Base-by-base conservation (phyloP, 2,888 invertebrate species). In the Chromoteleia sp. region DNA sequence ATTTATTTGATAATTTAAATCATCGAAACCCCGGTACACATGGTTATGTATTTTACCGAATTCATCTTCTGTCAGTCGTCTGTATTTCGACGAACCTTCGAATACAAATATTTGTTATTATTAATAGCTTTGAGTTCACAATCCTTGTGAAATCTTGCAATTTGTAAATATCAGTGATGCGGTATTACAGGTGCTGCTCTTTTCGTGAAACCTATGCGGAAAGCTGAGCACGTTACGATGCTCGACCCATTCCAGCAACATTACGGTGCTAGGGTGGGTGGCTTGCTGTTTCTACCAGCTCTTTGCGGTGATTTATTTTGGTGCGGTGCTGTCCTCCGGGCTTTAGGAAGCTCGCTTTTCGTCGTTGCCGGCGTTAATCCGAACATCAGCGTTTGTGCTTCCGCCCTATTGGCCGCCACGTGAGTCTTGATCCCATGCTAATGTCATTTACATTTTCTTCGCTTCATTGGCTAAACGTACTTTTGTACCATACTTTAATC, bases 161-260 rank as follows among this genome's bases (percentile, higher is more conserved):
- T 59, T 43, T 15, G 25, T n/a, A 56, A 71, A 29, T 25, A 33
- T 15, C 7, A 45, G 30, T 61, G 10, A 21, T 30, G n/a, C 10
- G 12, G 7, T 71, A 61, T 83, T 74, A 56, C 86, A 94, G 95
- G 95, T 78, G 95, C 95, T 1, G 87, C 94, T 65, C 93, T 95
- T 85, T 95, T 95, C 90, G 95, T 95, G 12, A 94, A 94, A 85
- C 94, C 94, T 85, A 95, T 95, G 95, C 91, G 95, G 68, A 93
- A 94, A 80, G 93, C 94, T 84, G 94, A 94, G 48, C 94, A 95
- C 89, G 94, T 95, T 59, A 95, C 95, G 3, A 95, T 95, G 95
- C 91, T 95, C 86, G 95, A 95, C 88, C 95, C 95, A 0, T 94
- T 95, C 88, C 94, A 95, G 91, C 93, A 93, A 85, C 94, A 94